These are phyloP conservation scores for Casuarius casuarius DNA, from an alignment of 2,113 vertebrate genomes.

Conservation along the genomic window DNA sequence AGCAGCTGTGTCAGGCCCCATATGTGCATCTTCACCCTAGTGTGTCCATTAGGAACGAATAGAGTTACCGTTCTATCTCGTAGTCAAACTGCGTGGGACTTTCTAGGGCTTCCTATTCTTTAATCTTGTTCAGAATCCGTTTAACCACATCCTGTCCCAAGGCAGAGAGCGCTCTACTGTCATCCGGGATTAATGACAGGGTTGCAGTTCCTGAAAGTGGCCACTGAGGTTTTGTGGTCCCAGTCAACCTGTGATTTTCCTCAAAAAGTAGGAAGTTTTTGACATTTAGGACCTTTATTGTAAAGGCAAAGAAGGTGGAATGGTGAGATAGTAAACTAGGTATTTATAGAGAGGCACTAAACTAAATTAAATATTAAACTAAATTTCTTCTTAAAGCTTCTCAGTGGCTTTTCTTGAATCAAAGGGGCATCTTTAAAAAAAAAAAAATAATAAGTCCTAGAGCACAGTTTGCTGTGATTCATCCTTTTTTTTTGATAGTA, in stretches of 20 bases:
- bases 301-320: not conserved
- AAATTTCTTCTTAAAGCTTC: not conserved
- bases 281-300: not conserved
- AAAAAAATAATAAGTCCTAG: not conserved
- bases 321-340: not conserved
- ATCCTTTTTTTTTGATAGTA: not conserved
- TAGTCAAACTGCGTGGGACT: not conserved
- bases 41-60: not conserved
- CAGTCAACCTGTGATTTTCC: fast-evolving
- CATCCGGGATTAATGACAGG: not conserved
- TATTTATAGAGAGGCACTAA: not conserved
- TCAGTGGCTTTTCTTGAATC: not conserved
- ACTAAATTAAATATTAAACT: not conserved
- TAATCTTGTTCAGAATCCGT: not conserved
- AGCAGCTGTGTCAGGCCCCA: not conserved
- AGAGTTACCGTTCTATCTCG: not conserved
- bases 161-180: not conserved
- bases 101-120: not conserved
- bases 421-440: not conserved
- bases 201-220: not conserved
- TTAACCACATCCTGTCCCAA: not conserved
- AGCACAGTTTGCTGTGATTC: not conserved
- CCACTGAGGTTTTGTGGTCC: not conserved
- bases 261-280: not conserved
- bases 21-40: fast-evolving